A percentile compares a stretch with the other conserved stretches of the same genome.
phyloP scores from a whole-genome alignment of 1,140 invertebrate species.

The silkworm (Bombyx mori) region ASM3026992v2 NC_085109.1:1638001-1638500 shows the following conservation, averaged over 20 bases:
- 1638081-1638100: conserved; percentile 79
- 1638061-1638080: conserved; percentile 85
- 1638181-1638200: conserved; percentile 95
- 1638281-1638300: conserved; percentile 98
- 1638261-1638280: conserved; percentile 94
- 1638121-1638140: conserved; percentile 99
- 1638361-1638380: conserved; percentile 94
- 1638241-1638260: conserved; percentile 91
- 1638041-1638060: conserved; percentile 95
- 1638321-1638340: conserved; percentile 96
- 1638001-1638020: conserved; percentile 87
- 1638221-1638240: conserved; percentile 85
- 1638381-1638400: conserved; percentile 99
- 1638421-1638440: conserved; percentile 93
- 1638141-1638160: conserved; percentile 92
- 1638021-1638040: conserved; percentile 92
- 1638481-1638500: conserved; percentile 94
- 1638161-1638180: conserved; percentile 87
- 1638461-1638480: conserved; percentile 99
- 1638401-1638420: conserved; percentile 99
- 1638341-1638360: conserved; percentile 94
- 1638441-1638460: conserved; percentile 92
- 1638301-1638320: conserved; percentile 95
- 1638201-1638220: conserved; percentile 90
- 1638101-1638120: conserved; percentile 83